A percentile compares a stretch with the other conserved stretches of the same genome.
phyloP scores from a whole-genome alignment of 2,113 vertebrate genomes.

The Sceloporus undulatus region DNA sequence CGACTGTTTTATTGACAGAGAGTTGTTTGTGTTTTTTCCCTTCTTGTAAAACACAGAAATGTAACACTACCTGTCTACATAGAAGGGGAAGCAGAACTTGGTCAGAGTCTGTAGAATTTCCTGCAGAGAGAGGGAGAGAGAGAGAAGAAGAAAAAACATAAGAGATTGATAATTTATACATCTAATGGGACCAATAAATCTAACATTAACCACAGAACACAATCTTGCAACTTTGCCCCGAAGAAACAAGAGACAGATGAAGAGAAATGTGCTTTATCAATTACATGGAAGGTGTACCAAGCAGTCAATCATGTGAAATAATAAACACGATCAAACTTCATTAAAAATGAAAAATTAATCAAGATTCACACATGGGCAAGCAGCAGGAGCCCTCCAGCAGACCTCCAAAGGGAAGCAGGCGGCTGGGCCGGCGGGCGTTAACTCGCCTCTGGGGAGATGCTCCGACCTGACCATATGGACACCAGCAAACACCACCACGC shows the following conservation, averaged over 20 bases:
- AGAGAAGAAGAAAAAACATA: conserved; percentile 56
- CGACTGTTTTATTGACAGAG: conserved; percentile 78
- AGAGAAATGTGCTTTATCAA: conserved; percentile 88
- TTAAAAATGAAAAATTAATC: conserved; percentile 91
- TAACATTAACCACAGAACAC: conserved; percentile 88
- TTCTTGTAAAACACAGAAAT: conserved; percentile 78
- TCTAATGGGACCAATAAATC: conserved; percentile 93
- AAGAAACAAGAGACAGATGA: conserved; percentile 91
- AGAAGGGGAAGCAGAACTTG: conserved; percentile 99
- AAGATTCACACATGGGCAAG: conserved; percentile 86
- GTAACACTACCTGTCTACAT: conserved; percentile 92
- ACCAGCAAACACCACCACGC: conserved; percentile 88
- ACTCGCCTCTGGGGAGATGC: conserved; percentile 92
- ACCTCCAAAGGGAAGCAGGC: conserved; percentile 81
- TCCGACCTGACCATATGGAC: conserved; percentile 97
- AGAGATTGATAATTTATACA: conserved; percentile 88
- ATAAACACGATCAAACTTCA: conserved; percentile 88
- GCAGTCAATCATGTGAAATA: conserved; percentile 87
- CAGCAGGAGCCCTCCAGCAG: conserved; percentile 84
- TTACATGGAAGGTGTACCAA: conserved; percentile 82
- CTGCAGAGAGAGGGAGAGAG: conserved; percentile 78
- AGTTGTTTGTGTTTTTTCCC: conserved; percentile 62
- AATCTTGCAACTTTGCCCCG: conserved; percentile 83
- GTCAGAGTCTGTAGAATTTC: conserved; percentile 92
- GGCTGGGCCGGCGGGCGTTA: conserved; percentile 91